Conservation (phyloP, 64 coral and sea anemone genomes). For the Platygyra sinensis region DNA sequence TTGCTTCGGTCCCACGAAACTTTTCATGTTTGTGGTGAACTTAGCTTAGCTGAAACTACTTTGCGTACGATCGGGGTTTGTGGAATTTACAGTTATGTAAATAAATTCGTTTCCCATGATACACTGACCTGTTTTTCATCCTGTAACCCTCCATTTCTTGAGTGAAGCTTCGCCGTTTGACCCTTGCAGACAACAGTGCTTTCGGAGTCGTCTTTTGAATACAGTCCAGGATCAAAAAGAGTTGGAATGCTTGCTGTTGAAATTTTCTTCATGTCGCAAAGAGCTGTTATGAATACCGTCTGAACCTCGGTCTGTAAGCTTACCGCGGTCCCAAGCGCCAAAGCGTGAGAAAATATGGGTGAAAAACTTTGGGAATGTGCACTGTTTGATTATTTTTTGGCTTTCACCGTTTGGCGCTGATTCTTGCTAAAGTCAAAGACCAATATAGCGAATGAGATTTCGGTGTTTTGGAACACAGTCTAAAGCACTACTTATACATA, state of each 20-base stretch:
- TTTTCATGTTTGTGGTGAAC: no score
- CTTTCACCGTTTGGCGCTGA: not conserved
- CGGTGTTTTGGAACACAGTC: not conserved
- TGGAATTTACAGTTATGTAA: not conserved
- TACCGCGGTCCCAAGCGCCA: no score
- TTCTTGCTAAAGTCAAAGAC: not conserved
- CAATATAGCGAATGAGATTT: not conserved
- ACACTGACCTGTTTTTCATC: constrained; percentile 12
- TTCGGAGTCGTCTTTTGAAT: not conserved
- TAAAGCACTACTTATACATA: not conserved
- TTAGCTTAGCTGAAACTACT: no score
- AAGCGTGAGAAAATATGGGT: not conserved
- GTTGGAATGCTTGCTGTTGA: constrained; percentile 5
- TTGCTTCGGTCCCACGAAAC: no score
- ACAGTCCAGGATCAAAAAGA: not conserved
- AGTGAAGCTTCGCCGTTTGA: constrained; percentile 23
- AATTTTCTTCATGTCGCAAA: not conserved
- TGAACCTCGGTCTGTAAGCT: not conserved
- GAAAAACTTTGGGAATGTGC: not conserved
- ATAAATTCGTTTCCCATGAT: not conserved
- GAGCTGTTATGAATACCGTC: not conserved
- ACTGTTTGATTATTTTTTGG: not conserved
- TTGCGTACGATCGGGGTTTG: no score
- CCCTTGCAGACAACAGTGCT: not conserved
- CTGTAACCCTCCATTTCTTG: not conserved